Base-by-base conservation (phyloP, 2,797 vertebrate genomes). In the Phrynocephalus vlangalii region DNA sequence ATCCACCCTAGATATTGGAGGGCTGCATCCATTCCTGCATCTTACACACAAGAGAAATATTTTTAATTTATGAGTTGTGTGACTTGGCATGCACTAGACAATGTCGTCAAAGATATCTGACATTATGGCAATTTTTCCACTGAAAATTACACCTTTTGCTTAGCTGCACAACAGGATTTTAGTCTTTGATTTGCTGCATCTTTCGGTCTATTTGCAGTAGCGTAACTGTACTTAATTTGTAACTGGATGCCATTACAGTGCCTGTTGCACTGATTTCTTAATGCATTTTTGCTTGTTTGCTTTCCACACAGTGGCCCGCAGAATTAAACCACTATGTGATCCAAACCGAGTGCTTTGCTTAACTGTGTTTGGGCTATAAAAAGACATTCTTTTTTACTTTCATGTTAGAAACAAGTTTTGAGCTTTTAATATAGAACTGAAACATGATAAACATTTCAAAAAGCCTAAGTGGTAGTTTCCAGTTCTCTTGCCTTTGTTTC, bases 401-500 rank as follows among this genome's bases (percentile, higher is more conserved):
- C 44, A 72, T 67, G 26, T 72, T 6, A 78, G 56, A 83, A 28
- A 68, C 79, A 83, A 77, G n/a, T 79, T 71, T 75, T 84, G 44
- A 44, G 63, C 28, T 67, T 84, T 85, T 71, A 88, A 75, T 28
- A 82, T 5, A 11, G 48, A 44, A 83, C 18, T 71, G 79, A 92
- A 92, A 85, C 1, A 75, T 7, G 11, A 84, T 85, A 82, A 50
- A 15, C 22, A 10, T 82, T 44, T 52, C 38, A 18, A 60, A 79
- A 84, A 22, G 0, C 1, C 67, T 3, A 89, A 88, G 79, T 88
- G 63, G 84, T 0, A 26, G 38, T 83, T 93, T 87, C 85, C 68
- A 83, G 0, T 85, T 90, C 63, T 83, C 73, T 89, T 88, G 7
- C 80, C 89, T 96, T 93, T 94, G 91, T 94, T 94, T 95, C 94